Conservation (phyloP, 30 jellyfish, hydroid and myxozoan genomes). For the Hydractinia echinata region DNA sequence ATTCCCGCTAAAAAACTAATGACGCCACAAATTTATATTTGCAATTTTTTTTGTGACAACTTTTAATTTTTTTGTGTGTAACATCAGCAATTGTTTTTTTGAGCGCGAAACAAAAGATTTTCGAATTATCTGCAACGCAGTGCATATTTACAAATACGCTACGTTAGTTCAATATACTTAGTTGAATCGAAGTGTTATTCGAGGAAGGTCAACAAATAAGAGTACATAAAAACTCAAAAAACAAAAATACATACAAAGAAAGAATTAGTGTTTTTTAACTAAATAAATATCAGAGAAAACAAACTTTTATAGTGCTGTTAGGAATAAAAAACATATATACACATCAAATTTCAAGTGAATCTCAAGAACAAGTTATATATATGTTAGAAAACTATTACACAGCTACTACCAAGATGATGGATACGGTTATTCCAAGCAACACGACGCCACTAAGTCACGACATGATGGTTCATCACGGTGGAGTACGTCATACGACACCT, state of each 20-base stretch:
- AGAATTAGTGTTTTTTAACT: not conserved
- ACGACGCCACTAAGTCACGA: constrained; percentile 42
- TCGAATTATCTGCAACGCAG: constrained; percentile 41
- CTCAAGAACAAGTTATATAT: not conserved
- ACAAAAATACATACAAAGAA: not conserved
- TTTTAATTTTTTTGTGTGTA: not conserved
- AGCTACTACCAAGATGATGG: constrained; percentile 30
- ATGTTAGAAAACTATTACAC: not conserved
- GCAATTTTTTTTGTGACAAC: not conserved
- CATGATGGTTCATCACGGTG: constrained; percentile 25
- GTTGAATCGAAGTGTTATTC: constrained; percentile 19
- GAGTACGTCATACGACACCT: constrained; percentile 24
- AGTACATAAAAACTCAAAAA: constrained; percentile 2
- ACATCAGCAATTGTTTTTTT: not conserved
- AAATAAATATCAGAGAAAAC: constrained; percentile 10
- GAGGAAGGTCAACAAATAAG: constrained; percentile 11
- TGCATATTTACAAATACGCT: constrained; percentile 18
- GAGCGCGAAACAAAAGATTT: constrained; percentile 8
- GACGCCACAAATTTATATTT: constrained; percentile 10
- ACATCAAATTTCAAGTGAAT: not conserved
- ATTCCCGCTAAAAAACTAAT: constrained; percentile 2
- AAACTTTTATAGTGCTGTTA: constrained; percentile 14
- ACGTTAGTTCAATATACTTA: constrained; percentile 16
- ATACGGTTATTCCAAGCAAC: constrained; percentile 34
- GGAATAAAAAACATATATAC: not conserved